Evolutionary conservation across 2,888 invertebrate species (phyloP), one percentile per base, ranked within the genome.

Genomic region (Drosophila prolongata): DNA sequence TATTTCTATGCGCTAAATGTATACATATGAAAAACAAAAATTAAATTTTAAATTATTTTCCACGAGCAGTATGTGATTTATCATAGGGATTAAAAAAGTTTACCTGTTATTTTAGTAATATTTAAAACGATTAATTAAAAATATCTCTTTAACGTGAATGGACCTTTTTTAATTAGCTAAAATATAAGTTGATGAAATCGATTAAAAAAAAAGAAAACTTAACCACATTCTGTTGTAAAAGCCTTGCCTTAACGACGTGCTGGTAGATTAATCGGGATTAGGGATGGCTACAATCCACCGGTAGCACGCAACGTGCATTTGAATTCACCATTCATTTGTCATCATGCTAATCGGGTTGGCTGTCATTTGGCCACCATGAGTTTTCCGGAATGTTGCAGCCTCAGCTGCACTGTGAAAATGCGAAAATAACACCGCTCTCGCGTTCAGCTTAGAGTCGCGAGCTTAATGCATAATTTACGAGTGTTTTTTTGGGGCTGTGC

Each of bases 391-490:
- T 34, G 38, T 8, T 6, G 30, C 53, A 30, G 53, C 49, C 8
- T 2, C 49, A 14, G 16, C 24, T n/a, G 54, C 16, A 16, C 35
- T 37, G 16, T 8, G 56, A 27, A 56, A 60, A 60, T 56, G 59
- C 47, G 62, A 40, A 42, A 49, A 49, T 49, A 24, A 59, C 47
- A 30, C 6, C 59, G 24, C 14, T 10, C 8, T 35, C 2, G 10
- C n/a, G n/a, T 16, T 46, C 30, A 13, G 60, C 40, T 56, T 35
- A 54, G 54, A 64, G 65, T 38, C 16, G 44, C 53, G 35, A 52
- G 72, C 67, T 77, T 67, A 61, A 61, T 46, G 56, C 56, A 68
- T 75, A 68, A 77, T 78, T 75, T 73, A 83, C 60, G 62, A 59
- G 24, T 49, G 24, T 57, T 44, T 44, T 44, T 24, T 40, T 42